Base-by-base conservation (phyloP, 1,140 invertebrate genomes). In the Macrobrachium rosenbergii region DNA sequence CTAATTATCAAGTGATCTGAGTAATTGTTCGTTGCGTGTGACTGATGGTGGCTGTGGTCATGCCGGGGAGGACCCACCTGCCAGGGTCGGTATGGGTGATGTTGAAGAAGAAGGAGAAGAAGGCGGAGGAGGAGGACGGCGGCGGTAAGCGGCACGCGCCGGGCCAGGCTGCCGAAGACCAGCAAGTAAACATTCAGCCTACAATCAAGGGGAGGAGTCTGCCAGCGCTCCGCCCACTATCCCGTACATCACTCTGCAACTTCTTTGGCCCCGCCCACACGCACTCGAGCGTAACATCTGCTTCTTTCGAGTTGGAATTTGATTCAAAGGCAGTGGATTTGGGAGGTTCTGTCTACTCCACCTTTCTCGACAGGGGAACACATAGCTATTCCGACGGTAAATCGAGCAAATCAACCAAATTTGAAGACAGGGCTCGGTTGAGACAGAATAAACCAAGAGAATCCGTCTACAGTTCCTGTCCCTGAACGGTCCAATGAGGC, bases 381-480 rank as follows among this genome's bases (percentile, higher is more conserved):
- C 60, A 83, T 69, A 63, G 21, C 45, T 60, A 43, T 59, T 28
- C 19, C 12, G 19, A 52, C 19, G 12, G 73, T 28, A 28, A 83
- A 21, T 19, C 19, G 59, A 45, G 45, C 75, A 43, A 83, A 83
- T 76, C 82, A 83, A 52, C 43, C 67, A 12, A 17, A 43, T 17
- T 17, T 45, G 23, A 21, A 62, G 85, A 87, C 85, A 81, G 85
- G 52, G 81, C 23, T 73, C 43, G 62, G 85, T 73, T 52, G 69
- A 77, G 79, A 87, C 85, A 76, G 78, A 87, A 87, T 28, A 87
- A 64, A 63, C 67, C 67, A 75, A 82, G 62, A 81, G 85, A 80
- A 82, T 81, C 85, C 78, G 85, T 87, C 85, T 87, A 82, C 67
- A 79, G 85, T 81, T 87, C 78, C 78, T 87, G 85, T 87, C 85